phyloP scores from a whole-genome alignment of 2,888 invertebrate species.

The Patella pellucida region DNA sequence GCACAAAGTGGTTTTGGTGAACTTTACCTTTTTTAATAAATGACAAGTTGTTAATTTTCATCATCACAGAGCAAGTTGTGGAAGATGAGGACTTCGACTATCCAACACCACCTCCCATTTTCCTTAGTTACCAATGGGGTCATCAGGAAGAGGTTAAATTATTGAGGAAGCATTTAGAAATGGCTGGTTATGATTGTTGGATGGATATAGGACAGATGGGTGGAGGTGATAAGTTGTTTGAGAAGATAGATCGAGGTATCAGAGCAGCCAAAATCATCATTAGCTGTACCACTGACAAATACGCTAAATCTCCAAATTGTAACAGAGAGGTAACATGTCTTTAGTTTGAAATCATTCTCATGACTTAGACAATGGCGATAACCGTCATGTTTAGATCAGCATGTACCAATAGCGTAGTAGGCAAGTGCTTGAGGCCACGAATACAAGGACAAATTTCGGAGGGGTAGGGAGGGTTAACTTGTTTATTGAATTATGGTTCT shows the following conservation, averaged over 20 bases:
- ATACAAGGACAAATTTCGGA: too few species aligned
- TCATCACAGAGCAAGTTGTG: constrained; percentile 42
- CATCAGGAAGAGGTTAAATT: constrained; percentile 63
- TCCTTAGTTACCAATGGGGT: constrained; percentile 67
- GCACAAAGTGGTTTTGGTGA: too few species aligned
- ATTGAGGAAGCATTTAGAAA: constrained; percentile 58
- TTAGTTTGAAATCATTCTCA: neutral
- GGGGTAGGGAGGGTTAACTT: too few species aligned
- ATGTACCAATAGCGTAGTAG: too few species aligned
- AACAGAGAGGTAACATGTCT: constrained; percentile 59
- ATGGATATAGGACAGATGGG: constrained; percentile 70
- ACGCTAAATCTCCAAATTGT: constrained; percentile 66
- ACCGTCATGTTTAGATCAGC: too few species aligned
- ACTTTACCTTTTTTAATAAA: too few species aligned
- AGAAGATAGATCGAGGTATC: constrained; percentile 66
- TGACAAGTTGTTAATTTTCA: neutral
- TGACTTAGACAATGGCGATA: too few species aligned
- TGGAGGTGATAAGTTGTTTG: constrained; percentile 67
- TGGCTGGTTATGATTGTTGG: constrained; percentile 67
- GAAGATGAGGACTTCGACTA: constrained; percentile 47
- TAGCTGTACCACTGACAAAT: constrained; percentile 61
- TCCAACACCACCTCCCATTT: constrained; percentile 41
- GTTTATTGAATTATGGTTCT: too few species aligned
- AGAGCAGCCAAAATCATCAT: constrained; percentile 61
- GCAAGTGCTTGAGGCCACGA: too few species aligned